Base-by-base conservation (phyloP, 2,797 vertebrate species). In the Anabas testudineus region DNA sequence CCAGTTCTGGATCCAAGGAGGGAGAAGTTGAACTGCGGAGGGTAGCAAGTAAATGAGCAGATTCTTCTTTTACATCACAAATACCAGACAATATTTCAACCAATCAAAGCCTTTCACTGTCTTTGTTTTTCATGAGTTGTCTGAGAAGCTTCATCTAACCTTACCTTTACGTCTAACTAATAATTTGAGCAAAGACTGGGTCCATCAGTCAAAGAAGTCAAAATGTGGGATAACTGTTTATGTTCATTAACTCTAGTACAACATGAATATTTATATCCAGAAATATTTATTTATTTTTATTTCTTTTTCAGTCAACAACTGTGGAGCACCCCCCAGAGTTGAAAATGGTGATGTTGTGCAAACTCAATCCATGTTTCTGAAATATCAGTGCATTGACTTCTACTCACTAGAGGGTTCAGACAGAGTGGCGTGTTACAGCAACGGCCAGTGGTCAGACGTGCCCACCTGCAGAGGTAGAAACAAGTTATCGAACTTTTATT, bases 381-480 rank as follows among this genome's bases (percentile, higher is more conserved):
- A 0, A 15, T 87, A 88, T 63, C 1, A 0, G 1, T 93, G 92
- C 30, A 0, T 0, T 2, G 0, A 0, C 0, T 53, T 1, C 10
- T 85, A 87, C 53, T 67, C 1, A 63, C 62, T 1, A 2, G 4
- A 6, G 1, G 91, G 91, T 62, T 34, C 62, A 52, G 16, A 67
- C 0, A 12, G 0, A 0, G 71, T 91, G 46, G 0, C 0, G 18
- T 93, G 92, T 73, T 7, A 49, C 32, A 48, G 3, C 2, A 1
- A 59, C 2, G n/a, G 58, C 18, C 26, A 2, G 1, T 93, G 92
- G 90, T 72, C 86, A 14, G 0, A 18, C 0, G 0, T 16, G 3
- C 90, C 88, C 5, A 8, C 0, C 5, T 92, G 91, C 56, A 42
- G 1, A 83, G 59, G 90, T 88, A 74, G 21, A 9, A 51, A 49